Evolutionary conservation across 2,113 vertebrate genomes (phyloP), one percentile per base, ranked within the genome.

Genomic region (Sigmodon hispidus): DNA sequence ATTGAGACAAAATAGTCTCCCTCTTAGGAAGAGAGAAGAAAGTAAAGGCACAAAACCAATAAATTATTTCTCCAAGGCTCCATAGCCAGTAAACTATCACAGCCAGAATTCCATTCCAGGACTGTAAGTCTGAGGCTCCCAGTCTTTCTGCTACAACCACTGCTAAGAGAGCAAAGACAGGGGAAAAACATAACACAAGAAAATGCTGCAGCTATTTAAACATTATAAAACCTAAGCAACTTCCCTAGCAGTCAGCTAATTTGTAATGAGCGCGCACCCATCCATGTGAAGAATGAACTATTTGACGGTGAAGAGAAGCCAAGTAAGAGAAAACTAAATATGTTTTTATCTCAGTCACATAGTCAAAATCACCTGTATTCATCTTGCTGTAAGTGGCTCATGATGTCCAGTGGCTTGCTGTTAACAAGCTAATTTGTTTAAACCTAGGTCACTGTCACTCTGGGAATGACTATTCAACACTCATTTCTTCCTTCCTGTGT

Each of bases 161-260:
- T 93, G 22, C 29, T 76, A 48, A 24, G 13, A 79, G 63, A 89
- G 94, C 93, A 15, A 34, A 96, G 97, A 97, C 0, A 52, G 95
- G 85, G 94, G 13, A 94, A 95, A 79, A 95, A 93, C 70, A 79
- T 65, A 95, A 90, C 36, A 40, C 59, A 89, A 59, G 21, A n/a
- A 69, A 81, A 91, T 94, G 93, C 29, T 95, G 67, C 55, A 88
- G 13, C 57, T 79, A 26, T 83, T 97, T 97, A 94, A 97, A 98
- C 52, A 80, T 94, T 95, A 87, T 69, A 75, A 93, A 73, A 80
- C 43, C 91, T 50, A 59, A 57, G 17, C 76, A 22, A 5, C 12
- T 76, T 77, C 45, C 84, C 76, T 36, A 79, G 29, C 73, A 76
- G 43, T 59, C 84, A 92, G 91, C 40, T 57, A 48, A 50, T 65